Base-by-base conservation (phyloP, 2,797 vertebrate genomes). In the Hypotaenidia okinawae region DNA sequence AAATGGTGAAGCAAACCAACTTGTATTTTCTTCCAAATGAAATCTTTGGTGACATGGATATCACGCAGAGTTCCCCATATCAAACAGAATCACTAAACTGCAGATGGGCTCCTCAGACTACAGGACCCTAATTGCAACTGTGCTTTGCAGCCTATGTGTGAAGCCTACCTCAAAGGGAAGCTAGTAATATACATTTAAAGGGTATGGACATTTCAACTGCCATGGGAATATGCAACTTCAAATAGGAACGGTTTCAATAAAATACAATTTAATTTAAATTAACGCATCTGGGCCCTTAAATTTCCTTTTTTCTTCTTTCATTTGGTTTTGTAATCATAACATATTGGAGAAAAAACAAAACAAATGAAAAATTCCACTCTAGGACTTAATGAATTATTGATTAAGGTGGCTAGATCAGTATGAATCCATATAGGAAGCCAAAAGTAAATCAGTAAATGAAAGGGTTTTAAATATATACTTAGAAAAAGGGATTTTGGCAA, bases 381-480 rank as follows among this genome's bases (percentile, higher is more conserved):
- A 82, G 57, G 68, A 27, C n/a, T 61, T 85, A 96, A 94, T 89
- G 85, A 95, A 94, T 94, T 95, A 97, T 94, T 95, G 80, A 93
- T 94, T 84, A 94, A 92, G 35, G 57, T 16, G 85, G 24, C 57
- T 64, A 83, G 22, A 88, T 80, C 58, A 63, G 52, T 72, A 70
- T 74, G 45, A 90, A 67, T 77, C 47, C 21, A 80, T 79, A 89
- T 10, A 86, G 35, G 30, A 84, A 76, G 74, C 68, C 84, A 89
- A 79, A 88, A 91, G 47, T 78, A 96, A 96, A 95, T 72, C 69
- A 91, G 45, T 58, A 92, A 94, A 90, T 94, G 80, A 89, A 92
- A 76, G 35, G 57, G 27, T 45, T 92, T 91, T 27, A 75, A 82
- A 72, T 70, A 93, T 54, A 76, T 57, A 49, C 22, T 79, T 94